A percentile compares a stretch with the other conserved stretches of the same genome.
phyloP scores from a whole-genome alignment of 2,113 vertebrate genomes.

The Xiphias gladius region DNA sequence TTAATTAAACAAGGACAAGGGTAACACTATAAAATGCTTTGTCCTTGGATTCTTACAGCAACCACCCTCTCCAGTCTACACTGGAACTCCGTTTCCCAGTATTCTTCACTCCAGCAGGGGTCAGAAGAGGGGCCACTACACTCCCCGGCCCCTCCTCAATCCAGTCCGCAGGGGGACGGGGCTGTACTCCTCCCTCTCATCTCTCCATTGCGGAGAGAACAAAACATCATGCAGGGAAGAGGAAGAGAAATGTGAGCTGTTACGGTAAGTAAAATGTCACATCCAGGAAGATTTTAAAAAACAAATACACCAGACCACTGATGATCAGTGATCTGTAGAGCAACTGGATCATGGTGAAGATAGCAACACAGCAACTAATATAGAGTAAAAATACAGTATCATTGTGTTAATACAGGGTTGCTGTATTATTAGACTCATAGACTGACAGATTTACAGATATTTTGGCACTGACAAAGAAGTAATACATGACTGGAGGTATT shows the following conservation, averaged over 20 bases:
- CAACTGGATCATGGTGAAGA: neutral
- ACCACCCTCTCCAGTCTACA: constrained; percentile 48
- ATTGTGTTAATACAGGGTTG: neutral
- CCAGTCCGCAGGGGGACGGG: constrained; percentile 81
- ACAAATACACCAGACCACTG: neutral
- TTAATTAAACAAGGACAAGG: neutral
- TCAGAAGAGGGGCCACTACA: constrained; percentile 71
- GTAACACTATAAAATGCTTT: neutral
- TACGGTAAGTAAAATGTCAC: constrained; percentile 59
- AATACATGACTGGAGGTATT: no score
- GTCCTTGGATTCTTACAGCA: constrained; percentile 49
- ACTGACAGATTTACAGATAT: neutral
- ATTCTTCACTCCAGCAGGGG: constrained; percentile 68
- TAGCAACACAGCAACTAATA: neutral
- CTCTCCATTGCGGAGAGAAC: constrained; percentile 31
- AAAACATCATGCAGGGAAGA: constrained; percentile 24
- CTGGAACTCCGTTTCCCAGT: constrained; percentile 79
- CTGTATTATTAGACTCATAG: neutral
- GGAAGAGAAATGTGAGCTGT: constrained; percentile 29
- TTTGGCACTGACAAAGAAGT: no score
- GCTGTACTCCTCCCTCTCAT: constrained; percentile 75
- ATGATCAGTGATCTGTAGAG: neutral
- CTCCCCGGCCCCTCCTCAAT: constrained; percentile 83
- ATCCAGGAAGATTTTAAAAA: neutral
- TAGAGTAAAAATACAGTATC: neutral